Evolutionary conservation across 2,797 vertebrate genomes (phyloP).

Genomic region (Aeoliscus strigatus): DNA sequence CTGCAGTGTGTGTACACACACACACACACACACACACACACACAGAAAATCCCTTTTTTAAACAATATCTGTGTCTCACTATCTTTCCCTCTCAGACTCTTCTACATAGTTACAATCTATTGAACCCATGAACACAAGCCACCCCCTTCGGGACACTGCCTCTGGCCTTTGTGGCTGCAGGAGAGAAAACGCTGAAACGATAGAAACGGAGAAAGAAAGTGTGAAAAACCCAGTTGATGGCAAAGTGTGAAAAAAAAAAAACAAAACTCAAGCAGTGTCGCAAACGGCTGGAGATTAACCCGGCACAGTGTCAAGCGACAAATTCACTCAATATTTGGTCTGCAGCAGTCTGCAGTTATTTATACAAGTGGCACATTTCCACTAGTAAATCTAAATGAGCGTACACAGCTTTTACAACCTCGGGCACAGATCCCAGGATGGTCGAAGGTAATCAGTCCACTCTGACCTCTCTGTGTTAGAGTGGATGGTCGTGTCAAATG

Average conservation of each 20-base stretch:
- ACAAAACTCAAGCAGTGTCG: conserved; percentile 32
- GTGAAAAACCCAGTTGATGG: conserved; percentile 24
- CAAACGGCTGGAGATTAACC: conserved; percentile 37
- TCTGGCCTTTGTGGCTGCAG: conserved; percentile 47
- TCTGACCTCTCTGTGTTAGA: no score
- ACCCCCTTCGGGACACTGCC: conserved; percentile 31
- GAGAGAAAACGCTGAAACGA: conserved; percentile 51
- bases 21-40: conserved; percentile 1
- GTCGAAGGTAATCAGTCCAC: no score
- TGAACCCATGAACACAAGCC: conserved; percentile 10
- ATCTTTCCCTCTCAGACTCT: conserved; percentile 53
- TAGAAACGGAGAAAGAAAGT: conserved; percentile 47
- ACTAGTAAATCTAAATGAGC: background rate
- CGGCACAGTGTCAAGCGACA: conserved; percentile 13
- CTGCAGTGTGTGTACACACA: background rate
- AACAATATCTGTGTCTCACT: conserved; percentile 34
- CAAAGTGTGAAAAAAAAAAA: conserved; percentile 21
- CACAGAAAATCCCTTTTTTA: conserved; percentile 37
- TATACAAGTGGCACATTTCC: conserved; percentile 13
- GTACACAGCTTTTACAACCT: no score
- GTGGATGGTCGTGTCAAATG: no score
- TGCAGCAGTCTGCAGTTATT: background rate
- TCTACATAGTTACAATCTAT: conserved; percentile 50
- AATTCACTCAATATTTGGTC: conserved; percentile 8
- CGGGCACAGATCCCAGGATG: no score